These are phyloP conservation scores for Paratrypauchen microcephalus DNA, from an alignment of 2,797 vertebrate species.

Conservation along the genomic window DNA sequence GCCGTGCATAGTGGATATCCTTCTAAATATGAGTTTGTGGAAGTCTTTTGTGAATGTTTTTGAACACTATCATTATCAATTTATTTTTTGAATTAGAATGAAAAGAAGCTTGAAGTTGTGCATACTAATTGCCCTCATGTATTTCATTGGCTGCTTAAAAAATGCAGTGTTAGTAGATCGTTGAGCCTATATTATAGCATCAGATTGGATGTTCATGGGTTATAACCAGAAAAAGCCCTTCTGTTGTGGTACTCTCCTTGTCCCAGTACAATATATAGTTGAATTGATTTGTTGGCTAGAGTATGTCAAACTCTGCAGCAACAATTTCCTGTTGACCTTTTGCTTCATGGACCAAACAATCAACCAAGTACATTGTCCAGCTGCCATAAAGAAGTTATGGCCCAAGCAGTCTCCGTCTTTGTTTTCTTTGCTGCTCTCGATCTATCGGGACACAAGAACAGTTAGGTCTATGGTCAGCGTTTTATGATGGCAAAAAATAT, in stretches of 20 bases:
- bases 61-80: no score
- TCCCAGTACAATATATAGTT: conserved; percentile 7
- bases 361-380: background rate
- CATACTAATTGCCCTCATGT: background rate
- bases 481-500: background rate
- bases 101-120: background rate
- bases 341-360: conserved; percentile 6
- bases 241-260: background rate
- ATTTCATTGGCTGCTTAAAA: background rate
- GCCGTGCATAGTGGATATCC: no score
- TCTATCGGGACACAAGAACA: background rate
- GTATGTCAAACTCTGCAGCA: conserved; percentile 6
- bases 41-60: no score
- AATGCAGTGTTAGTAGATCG: no score
- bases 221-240: background rate
- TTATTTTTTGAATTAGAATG: no score
- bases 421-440: background rate
- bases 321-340: conserved; percentile 18
- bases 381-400: background rate
- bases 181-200: no score
- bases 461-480: background rate
- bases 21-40: no score
- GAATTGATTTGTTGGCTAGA: conserved; percentile 8
- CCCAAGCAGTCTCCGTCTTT: background rate
- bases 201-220: background rate